phyloP scores from a whole-genome alignment of 2,113 vertebrate species.

The Aleadryas rufinucha region DNA sequence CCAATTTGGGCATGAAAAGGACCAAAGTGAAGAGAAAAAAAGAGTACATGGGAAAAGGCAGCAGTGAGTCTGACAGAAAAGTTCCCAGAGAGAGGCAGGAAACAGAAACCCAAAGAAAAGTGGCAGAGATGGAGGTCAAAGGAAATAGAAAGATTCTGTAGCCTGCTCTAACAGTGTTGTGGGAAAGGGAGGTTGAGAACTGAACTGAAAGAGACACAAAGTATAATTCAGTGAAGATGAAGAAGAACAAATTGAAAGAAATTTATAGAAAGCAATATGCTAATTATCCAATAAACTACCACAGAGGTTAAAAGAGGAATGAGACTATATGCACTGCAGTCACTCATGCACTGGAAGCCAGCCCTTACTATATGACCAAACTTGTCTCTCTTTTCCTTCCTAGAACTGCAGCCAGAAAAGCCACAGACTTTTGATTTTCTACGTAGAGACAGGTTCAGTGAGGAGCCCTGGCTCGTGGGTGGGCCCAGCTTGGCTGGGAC shows the following conservation, averaged over 20 bases:
- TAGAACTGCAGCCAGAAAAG: not conserved
- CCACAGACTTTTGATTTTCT: not conserved
- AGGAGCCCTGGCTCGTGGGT: fast-evolving
- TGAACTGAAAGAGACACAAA: not conserved
- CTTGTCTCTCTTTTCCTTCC: not conserved
- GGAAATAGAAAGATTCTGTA: not conserved
- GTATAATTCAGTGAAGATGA: not conserved
- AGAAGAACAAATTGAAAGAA: not conserved
- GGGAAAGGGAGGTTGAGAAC: not conserved
- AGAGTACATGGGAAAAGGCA: not conserved
- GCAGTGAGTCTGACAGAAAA: not conserved
- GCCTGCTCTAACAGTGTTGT: not conserved
- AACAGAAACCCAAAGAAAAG: not conserved
- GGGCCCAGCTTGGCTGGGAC: not conserved
- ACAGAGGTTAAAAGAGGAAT: not conserved
- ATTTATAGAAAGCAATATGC: not conserved
- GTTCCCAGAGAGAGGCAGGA: not conserved
- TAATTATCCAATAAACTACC: not conserved
- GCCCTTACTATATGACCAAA: not conserved
- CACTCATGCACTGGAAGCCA: not conserved
- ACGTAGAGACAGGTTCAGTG: not conserved
- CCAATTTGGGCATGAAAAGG: not conserved
- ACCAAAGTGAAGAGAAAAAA: not conserved
- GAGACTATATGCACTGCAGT: not conserved
- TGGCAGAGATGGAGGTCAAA: not conserved